Evolutionary conservation across 2,797 vertebrate species (phyloP), one percentile per base, ranked within the genome.

Genomic region (Gadopsis marmoratus): DNA sequence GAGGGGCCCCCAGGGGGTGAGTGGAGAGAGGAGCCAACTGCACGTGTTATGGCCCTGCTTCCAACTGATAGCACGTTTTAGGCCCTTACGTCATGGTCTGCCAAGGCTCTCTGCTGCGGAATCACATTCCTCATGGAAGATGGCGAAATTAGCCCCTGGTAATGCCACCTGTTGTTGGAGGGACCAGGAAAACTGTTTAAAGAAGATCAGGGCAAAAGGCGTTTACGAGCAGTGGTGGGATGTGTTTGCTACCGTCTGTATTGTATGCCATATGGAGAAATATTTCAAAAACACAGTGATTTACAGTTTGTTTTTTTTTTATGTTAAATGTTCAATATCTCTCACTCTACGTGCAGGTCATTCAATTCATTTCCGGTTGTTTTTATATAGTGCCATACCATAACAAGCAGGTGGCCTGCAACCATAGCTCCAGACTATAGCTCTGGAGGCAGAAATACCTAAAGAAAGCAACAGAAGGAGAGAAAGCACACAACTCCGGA

Each of bases 1-100:
- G 70, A 85, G 91, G 88, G 91, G 86, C 89, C 92, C 86, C 2
- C 26, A 26, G 48, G 83, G 89, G 90, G 76, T n/a, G 62, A 83
- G 86, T 29, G 13, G 87, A 81, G 76, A 88, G 85, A 89, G 63
- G 79, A 90, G 85, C 87, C 88, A 83, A 77, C 84, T 86, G 91
- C 92, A 91, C 89, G 89, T 93, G 92, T 93, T 92, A 76, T 89
- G 87, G 85, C 79, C 85, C 83, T 43, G 73, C 83, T 84, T 86
- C 82, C 74, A 85, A 87, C 85, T 73, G 87, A 90, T 87, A 74
- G 83, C 91, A 90, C 62, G 75, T 91, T 92, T 88, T 70, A 76
- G 66, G 19, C 63, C 79, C 89, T 93, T 93, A 91, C 90, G 51
- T 94, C 91, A 93, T 87, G 71, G 84, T 88, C 84, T 85, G 82